Evolutionary conservation across 1,140 invertebrate species (phyloP).

Genomic region (Penaeus vannamei): DNA sequence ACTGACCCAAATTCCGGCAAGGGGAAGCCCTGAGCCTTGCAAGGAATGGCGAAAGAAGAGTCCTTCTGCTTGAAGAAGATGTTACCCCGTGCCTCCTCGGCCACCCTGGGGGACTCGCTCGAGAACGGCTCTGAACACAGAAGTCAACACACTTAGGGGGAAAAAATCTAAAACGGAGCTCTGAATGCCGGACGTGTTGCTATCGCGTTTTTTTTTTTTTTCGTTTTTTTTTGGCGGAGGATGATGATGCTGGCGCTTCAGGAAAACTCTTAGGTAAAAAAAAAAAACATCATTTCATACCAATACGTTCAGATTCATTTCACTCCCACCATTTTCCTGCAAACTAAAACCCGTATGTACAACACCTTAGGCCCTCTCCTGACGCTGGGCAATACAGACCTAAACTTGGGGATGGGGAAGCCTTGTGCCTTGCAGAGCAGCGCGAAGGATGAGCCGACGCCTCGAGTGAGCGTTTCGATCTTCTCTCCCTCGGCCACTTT

Average conservation of each 20-base stretch:
- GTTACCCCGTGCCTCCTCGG: conserved; percentile 44
- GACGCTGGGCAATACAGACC: conserved; percentile 27
- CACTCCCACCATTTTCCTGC: neutral
- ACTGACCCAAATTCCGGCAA: conserved; percentile 58
- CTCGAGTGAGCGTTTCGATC: conserved; percentile 20
- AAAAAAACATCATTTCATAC: too few species aligned
- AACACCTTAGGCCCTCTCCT: too few species aligned
- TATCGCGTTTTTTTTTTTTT: too few species aligned
- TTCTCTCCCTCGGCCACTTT: conserved; percentile 35
- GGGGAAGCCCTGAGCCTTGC: conserved; percentile 72
- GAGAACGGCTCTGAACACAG: conserved; percentile 58
- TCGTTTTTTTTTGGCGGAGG: too few species aligned
- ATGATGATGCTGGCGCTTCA: too few species aligned
- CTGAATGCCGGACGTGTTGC: too few species aligned
- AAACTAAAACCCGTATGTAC: neutral
- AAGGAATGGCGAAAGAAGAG: conserved; percentile 73
- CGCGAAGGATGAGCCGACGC: conserved; percentile 14
- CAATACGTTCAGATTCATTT: too few species aligned
- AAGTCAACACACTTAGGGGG: neutral
- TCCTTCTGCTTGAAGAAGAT: conserved; percentile 51
- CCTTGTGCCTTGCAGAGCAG: conserved; percentile 52
- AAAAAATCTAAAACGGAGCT: neutral
- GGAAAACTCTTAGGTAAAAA: too few species aligned
- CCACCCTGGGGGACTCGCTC: conserved; percentile 59
- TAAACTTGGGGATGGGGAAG: conserved; percentile 56